Evolutionary conservation across 2,113 vertebrate genomes (phyloP).

Genomic region (Mohoua ochrocephala): DNA sequence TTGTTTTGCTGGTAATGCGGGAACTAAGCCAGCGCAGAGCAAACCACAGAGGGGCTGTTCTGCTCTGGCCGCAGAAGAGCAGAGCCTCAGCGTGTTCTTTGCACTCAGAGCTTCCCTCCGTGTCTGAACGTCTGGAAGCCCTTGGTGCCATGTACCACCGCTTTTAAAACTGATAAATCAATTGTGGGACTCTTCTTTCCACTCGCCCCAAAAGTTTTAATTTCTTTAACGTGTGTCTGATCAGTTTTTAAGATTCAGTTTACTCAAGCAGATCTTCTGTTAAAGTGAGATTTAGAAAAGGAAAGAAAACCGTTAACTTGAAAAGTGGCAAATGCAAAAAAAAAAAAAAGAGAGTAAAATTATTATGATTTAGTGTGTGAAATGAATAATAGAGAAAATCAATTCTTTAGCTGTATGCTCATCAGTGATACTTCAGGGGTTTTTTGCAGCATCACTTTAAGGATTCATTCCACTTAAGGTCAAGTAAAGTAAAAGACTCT

Average conservation of each 20-base stretch:
- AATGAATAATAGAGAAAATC: neutral
- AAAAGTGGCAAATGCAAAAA: neutral
- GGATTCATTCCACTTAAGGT: neutral
- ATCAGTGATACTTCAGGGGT: neutral
- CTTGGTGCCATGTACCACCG: rapidly evolving
- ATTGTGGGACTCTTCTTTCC: neutral
- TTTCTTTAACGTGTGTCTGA: neutral
- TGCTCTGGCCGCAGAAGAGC: neutral
- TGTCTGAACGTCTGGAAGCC: neutral
- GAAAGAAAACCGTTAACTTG: neutral
- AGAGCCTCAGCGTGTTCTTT: neutral
- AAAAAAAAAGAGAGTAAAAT: neutral
- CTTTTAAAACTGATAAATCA: neutral
- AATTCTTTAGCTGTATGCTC: neutral
- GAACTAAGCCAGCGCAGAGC: constrained; percentile 31
- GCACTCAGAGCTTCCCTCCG: neutral
- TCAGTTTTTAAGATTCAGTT: neutral
- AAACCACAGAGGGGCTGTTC: constrained; percentile 4
- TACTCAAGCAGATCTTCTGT: neutral
- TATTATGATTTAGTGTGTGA: neutral
- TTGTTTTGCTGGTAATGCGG: constrained; percentile 61
- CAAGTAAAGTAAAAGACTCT: neutral
- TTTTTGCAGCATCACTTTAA: neutral
- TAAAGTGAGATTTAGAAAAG: neutral
- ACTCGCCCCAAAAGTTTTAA: neutral